Base-by-base conservation (phyloP, 2,113 vertebrate species). In the Sceloporus undulatus region DNA sequence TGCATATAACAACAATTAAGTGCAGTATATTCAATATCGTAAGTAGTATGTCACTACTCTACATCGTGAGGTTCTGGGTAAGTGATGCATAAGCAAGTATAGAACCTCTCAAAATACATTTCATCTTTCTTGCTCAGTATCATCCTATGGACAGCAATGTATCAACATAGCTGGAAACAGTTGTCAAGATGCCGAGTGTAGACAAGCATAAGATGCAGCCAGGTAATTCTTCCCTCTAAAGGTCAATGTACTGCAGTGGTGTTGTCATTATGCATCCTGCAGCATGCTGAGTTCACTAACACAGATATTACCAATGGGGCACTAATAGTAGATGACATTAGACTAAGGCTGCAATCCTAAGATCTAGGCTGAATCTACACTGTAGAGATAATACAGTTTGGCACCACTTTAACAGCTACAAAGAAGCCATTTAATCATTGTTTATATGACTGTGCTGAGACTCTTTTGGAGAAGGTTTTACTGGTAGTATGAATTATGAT, bases 141-240 rank as follows among this genome's bases (percentile, higher is more conserved):
- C 82, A 88, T 62, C 79, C 54, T 87, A 19, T 85, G 68, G 73
- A 89, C 87, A 92, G 78, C 90, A 85, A 59, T 90, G 5, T 80
- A 91, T 86, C 83, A 88, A 21, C 77, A 85, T 86, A 93, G 85
- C 93, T 91, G 38, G 87, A 70, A 93, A 93, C 79, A 65, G 27
- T n/a, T 88, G 80, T 94, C 91, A 93, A 81, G 87, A 54, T 88
- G 89, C 48, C 86, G 81, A 85, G 85, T 73, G 90, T 90, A 89
- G 93, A 93, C 93, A 93, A 77, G 85, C 90, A 89, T 90, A 88
- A 90, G 86, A 81, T 40, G 34, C 34, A 79, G 73, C 68, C 83
- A 87, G 71, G 29, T 27, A 81, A 88, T 78, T 70, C 89, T 87
- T 88, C 85, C 88, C 78, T 88, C 80, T 85, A 93, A 92, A 93